Conservation (phyloP, 2,797 vertebrate genomes). For the Mionectes olivaceus region DNA sequence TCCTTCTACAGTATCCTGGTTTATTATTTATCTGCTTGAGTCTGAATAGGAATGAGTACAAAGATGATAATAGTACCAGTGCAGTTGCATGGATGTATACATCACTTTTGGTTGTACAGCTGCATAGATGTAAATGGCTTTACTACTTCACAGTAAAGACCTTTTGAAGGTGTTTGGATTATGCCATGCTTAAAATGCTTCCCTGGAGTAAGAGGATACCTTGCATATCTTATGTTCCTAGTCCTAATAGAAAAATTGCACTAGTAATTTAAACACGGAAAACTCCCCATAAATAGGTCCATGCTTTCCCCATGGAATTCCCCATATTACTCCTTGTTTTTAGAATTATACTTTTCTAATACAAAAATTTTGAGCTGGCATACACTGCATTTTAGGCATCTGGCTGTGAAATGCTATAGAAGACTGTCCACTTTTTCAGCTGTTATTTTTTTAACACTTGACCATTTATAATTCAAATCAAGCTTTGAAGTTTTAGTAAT, state of each 20-base stretch:
- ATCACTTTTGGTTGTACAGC: background rate
- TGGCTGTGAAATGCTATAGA: background rate
- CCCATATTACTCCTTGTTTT: background rate
- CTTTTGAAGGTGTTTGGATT: background rate
- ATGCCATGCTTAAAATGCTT: background rate
- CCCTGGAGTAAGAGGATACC: background rate
- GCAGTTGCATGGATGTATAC: background rate
- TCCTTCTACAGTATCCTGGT: background rate
- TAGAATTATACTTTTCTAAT: background rate
- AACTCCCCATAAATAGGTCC: background rate
- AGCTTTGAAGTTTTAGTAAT: background rate
- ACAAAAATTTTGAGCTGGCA: background rate
- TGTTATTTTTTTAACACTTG: background rate
- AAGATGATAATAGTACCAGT: background rate
- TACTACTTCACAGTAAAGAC: background rate
- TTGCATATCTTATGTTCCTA: background rate
- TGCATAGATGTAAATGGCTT: background rate
- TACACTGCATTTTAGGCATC: background rate
- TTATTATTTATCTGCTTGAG: background rate
- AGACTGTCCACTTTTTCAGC: background rate
- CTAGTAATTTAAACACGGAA: background rate
- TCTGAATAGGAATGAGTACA: background rate
- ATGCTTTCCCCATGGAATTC: background rate
- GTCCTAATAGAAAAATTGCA: background rate
- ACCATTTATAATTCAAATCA: background rate